Evolutionary conservation across 1,140 invertebrate species (phyloP), one percentile per base, ranked within the genome.

Genomic region (Eriocheir sinensis): DNA sequence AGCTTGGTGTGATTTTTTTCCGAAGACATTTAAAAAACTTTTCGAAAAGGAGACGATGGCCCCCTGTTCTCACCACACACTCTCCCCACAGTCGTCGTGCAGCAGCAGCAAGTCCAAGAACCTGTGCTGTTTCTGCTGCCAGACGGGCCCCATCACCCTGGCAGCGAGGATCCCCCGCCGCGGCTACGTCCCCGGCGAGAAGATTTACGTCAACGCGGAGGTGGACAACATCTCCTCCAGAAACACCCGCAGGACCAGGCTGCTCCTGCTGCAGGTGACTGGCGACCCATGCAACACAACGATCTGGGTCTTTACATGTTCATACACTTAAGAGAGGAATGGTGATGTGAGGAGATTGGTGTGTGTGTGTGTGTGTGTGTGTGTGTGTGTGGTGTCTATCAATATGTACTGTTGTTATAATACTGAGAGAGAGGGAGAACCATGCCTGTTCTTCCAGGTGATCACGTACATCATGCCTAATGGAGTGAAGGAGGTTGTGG

Each of bases 121-220:
- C 95, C 95, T 96, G 15, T 96, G 96, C 79, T 96, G 96, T 15
- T 96, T 96, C 93, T 96, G 96, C 96, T 96, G 96, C 92, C 95
- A 96, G n/a, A 91, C 95, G 30, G 96, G 96, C 0, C 96, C 96
- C 38, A 96, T 97, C 60, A 96, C 96, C 17, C 96, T 96, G 17
- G 95, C 95, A 1, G 96, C 96, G 0, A 90, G 96, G 32, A 96
- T 97, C 53, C 96, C 96, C 41, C 95, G 96, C 38, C 93, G 96
- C 21, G 96, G 96, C 0, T 96, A 96, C 95, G 96, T 96, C 12
- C 96, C 96, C 3, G 96, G 96, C 4, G 96, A 97, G 92, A 96
- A 96, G 34, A 96, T 96, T n/a, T 95, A 95, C 6, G 95, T 97
- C 1, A 91, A 80, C 15, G 96, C 96, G 17, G 96, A 96, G 72